Evolutionary conservation across 1,140 invertebrate genomes (phyloP), one percentile per base, ranked within the genome.

Genomic region (Cydia fagiglandana): DNA sequence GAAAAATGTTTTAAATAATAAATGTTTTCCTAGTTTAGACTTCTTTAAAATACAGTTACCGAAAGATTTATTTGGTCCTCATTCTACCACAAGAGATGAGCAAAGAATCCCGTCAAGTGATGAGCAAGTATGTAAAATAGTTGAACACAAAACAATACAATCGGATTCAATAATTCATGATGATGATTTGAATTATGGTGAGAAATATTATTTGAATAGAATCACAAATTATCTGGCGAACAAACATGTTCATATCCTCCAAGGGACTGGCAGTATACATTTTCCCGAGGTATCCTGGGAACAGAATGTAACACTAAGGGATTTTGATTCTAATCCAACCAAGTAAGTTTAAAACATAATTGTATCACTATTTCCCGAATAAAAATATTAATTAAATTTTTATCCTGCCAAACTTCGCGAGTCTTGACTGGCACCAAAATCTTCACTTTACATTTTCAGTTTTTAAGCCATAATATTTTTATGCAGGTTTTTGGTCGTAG

Each of bases 111-210:
- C 83, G 38, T 82, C 83, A 0, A 91, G 86, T 68, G 84, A 89
- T 73, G 88, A 91, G 80, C 79, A 90, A 83, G 86, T 91, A 34
- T 91, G 82, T 76, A 89, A 91, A 75, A 85, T 92, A 45, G 80
- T 89, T 13, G 88, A 92, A 76, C 91, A 92, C 78, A 88, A 91
- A 76, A 83, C 82, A 5, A 74, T 76, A 28, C 50, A 76, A 28
- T 73, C 68, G 4, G 50, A 68, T 47, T 74, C 77, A 7, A 70
- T 45, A 30, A 73, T 70, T 9, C 4, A 13, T 38, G 15, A 68
- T 66, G 12, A 34, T n/a, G n/a, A 20, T 41, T 24, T 61, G 10
- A 61, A 6, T 56, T n/a, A 0, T 24, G 56, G 24, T 24, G 0
- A 24, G 2, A 61, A 24, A n/a, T 61, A 61, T 61, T 20, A 24